Evolutionary conservation across 2,797 vertebrate genomes (phyloP), one percentile per base, ranked within the genome.

Genomic region (Chaenodraco wilsoni): DNA sequence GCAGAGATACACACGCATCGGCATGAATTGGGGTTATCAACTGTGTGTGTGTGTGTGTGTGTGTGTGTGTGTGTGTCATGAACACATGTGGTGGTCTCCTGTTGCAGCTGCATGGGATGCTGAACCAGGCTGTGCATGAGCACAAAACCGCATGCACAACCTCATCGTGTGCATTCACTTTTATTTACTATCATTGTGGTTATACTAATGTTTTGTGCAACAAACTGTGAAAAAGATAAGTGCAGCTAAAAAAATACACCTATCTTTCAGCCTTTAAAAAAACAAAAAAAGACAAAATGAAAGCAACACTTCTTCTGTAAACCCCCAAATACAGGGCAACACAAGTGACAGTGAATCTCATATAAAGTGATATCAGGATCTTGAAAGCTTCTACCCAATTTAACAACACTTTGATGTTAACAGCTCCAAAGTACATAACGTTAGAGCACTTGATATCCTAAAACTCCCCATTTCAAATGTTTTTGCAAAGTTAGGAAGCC

Each of bases 1-100:
- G 90, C 87, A 88, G 82, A 72, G 52, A 61, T 69, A 7, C 82
- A 76, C 65, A 23, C n/a, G 44, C 27, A 21, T 21, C 21, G 21
- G 16, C 9, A 46, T 10, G 41, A 62, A 13, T 14, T 4, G 9
- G 41, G 58, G 5, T 65, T 60, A 51, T 63, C 56, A 64, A 14
- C 64, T 13, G 5, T 3, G 52, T 10, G 3, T 54, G 3, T 19
- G 8, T 13, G 10, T 43, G 9, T 65, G 46, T 54, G 72, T 84
- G 82, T 74, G 52, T 58, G 69, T 78, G 23, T 10, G 3, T 54
- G 3, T 19, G 8, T 19, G 19, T 19, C 17, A 10, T 23, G 59
- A 79, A 43, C 66, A 48, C 23, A 21, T 78, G 58, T 17, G 52
- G 64, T 68, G 81, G 75, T 74, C 79, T 84, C 13, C 3, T 61